Percentiles rank a stretch among this genome's conserved stretches.
These are phyloP conservation scores for Myiopsitta monachus DNA, from an alignment of 2,113 vertebrate species.

Conservation along the genomic window DNA sequence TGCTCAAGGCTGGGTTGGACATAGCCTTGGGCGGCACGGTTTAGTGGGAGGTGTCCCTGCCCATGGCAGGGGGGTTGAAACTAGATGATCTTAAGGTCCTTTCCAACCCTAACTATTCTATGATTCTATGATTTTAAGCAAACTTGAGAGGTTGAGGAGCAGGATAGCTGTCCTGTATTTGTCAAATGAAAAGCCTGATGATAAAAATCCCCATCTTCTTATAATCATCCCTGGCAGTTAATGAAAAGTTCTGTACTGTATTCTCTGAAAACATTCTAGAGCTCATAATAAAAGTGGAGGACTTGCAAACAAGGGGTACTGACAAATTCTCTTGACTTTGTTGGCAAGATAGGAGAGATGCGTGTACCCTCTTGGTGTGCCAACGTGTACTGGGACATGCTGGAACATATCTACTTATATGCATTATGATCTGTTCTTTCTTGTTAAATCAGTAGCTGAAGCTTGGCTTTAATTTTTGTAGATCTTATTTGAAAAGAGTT, in stretches of 20 bases:
- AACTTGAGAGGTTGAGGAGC: neutral
- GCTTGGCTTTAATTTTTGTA: neutral
- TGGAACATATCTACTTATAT: neutral
- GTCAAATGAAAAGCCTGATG: neutral
- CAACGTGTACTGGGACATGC: neutral
- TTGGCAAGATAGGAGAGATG: neutral
- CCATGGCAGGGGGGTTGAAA: too few species aligned
- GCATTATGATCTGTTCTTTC: neutral
- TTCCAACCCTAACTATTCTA: too few species aligned
- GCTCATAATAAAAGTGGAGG: neutral
- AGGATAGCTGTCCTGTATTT: neutral
- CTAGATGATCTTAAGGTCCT: too few species aligned
- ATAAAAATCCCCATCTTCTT: neutral
- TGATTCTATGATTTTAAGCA: neutral
- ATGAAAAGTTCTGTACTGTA: neutral
- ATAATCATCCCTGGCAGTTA: neutral
- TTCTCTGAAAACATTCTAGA: neutral
- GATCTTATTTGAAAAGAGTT: neutral
- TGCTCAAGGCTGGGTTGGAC: too few species aligned
- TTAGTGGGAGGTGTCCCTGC: too few species aligned
- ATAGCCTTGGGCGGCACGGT: too few species aligned
- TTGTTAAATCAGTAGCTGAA: neutral
- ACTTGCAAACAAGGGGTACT: neutral
- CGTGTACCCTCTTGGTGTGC: rapidly evolving
- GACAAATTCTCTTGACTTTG: neutral